phyloP scores from a whole-genome alignment of 2,113 vertebrate species.

The Cettia cetti region DNA sequence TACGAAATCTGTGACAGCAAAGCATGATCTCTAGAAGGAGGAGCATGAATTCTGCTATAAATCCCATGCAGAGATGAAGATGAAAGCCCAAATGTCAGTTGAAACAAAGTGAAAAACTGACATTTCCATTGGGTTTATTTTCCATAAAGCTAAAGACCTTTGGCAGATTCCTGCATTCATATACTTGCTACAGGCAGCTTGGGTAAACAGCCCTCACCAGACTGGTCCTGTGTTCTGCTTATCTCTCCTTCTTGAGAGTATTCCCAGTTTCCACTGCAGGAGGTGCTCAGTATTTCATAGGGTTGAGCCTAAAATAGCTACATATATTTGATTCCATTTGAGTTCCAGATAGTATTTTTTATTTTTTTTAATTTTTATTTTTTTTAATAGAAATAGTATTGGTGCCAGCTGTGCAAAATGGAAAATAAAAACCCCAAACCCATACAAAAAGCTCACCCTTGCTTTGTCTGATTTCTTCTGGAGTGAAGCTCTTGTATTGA shows the following conservation, averaged over 20 bases:
- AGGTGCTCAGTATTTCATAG: background rate
- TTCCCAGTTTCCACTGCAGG: background rate
- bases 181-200: background rate
- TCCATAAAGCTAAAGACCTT: background rate
- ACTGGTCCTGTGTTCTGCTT: background rate
- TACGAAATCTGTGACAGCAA: background rate
- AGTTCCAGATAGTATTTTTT: background rate
- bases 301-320: background rate
- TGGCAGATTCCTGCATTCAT: background rate
- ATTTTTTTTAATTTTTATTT: too few species aligned
- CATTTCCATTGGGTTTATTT: background rate
- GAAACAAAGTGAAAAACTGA: background rate
- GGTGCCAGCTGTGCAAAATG: background rate
- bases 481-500: background rate
- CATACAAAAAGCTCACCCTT: background rate
- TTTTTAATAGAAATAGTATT: background rate
- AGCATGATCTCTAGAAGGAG: background rate
- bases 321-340: background rate
- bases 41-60: background rate
- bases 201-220: background rate
- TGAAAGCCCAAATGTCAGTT: background rate
- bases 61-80: background rate
- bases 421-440: background rate
- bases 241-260: background rate
- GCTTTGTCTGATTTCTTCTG: background rate